These are phyloP conservation scores for Oscheius sp. DNA, from an alignment of 2,888 invertebrate species.

Conservation along the genomic window DNA sequence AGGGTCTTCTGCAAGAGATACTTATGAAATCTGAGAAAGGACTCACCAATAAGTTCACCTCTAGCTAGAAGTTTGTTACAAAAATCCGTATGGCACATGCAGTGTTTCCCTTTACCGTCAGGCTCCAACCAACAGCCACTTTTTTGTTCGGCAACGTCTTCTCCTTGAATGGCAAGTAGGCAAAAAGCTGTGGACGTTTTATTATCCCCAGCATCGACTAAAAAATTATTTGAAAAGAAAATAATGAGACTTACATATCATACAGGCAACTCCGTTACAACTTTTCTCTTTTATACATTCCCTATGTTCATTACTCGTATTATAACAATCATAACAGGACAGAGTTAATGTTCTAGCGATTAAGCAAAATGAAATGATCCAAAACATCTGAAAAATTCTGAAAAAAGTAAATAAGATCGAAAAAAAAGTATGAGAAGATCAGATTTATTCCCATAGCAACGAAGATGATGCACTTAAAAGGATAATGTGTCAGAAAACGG, in stretches of 20 bases:
- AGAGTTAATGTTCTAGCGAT: conserved; percentile 13
- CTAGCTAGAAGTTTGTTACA: conserved; percentile 60
- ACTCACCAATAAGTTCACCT: conserved; percentile 24
- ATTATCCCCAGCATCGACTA: conserved; percentile 61
- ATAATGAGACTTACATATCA: conserved; percentile 55
- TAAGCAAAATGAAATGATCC: not conserved
- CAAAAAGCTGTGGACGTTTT: conserved; percentile 61
- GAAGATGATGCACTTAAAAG: not conserved
- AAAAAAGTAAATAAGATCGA: not conserved
- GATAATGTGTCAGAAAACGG: not conserved
- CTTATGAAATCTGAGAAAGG: not conserved
- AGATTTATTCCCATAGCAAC: conserved; percentile 8
- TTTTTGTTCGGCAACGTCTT: conserved; percentile 42
- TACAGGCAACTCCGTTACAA: conserved; percentile 62
- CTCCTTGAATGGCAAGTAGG: conserved; percentile 49
- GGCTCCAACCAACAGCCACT: conserved; percentile 64
- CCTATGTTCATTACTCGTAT: conserved; percentile 53
- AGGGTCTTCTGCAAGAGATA: conserved; percentile 45
- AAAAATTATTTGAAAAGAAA: conserved; percentile 25
- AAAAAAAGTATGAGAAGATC: conserved; percentile 7
- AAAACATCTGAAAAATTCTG: conserved; percentile 12
- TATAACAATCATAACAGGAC: conserved; percentile 62
- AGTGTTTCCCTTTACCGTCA: conserved; percentile 62
- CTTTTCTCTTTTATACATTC: conserved; percentile 54
- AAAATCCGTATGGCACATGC: conserved; percentile 61